phyloP scores from a whole-genome alignment of 2,113 vertebrate species.

The Paedocypris sp. region DNA sequence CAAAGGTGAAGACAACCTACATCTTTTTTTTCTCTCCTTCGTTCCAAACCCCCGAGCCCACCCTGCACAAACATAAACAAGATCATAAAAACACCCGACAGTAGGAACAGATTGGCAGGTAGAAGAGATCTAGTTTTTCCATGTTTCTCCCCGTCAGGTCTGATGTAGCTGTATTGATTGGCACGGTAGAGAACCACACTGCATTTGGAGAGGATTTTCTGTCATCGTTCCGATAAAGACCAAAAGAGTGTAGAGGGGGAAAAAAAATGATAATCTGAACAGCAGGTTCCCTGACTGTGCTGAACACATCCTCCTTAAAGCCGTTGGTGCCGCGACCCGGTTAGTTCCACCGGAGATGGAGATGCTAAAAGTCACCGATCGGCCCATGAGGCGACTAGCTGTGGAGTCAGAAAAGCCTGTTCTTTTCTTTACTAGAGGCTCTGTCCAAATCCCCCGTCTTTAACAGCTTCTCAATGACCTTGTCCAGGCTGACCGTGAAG shows the following conservation, averaged over 20 bases:
- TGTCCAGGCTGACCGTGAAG: conserved; percentile 60
- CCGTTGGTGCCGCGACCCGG: conserved; percentile 37
- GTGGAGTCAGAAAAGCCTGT: conserved; percentile 34
- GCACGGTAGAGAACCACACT: conserved; percentile 40
- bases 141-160: conserved; percentile 5
- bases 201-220: conserved; percentile 49
- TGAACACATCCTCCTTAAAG: conserved; percentile 49
- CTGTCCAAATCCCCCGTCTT: conserved; percentile 4
- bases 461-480: conserved; percentile 63
- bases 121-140: conserved; percentile 32
- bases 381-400: conserved; percentile 38
- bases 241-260: conserved; percentile 26
- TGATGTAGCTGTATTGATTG: conserved; percentile 52
- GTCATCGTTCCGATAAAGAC: conserved; percentile 38
- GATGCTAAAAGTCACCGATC: conserved; percentile 44
- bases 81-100: conserved; percentile 17
- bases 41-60: conserved; percentile 16
- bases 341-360: conserved; percentile 31
- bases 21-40: conserved; percentile 8
- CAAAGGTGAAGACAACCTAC: neutral
- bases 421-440: neutral
- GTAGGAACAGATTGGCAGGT: conserved; percentile 25
- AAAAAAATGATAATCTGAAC: conserved; percentile 43
- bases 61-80: conserved; percentile 17
- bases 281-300: conserved; percentile 48